These are phyloP conservation scores for Telenomus remus DNA, from an alignment of 1,140 invertebrate genomes.

Conservation along the genomic window DNA sequence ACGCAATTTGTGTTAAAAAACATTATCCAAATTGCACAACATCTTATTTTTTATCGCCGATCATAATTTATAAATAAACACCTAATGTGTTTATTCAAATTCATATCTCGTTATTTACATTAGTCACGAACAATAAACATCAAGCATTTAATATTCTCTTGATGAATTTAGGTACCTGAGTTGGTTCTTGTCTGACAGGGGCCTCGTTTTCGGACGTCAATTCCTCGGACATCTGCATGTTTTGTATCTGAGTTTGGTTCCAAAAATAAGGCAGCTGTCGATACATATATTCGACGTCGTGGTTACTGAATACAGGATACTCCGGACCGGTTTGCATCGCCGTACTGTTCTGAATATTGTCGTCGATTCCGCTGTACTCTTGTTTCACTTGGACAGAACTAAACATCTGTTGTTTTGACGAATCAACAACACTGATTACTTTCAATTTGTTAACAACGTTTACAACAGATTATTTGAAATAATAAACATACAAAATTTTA, in stretches of 20 bases:
- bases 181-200: slow-evolving; percentile 59
- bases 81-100: slow-evolving; percentile 29
- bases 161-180: slow-evolving; percentile 54
- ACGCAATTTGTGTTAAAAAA: too few relatives aligned
- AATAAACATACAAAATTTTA: too few relatives aligned
- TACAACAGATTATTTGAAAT: too few relatives aligned
- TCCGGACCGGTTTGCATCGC: slow-evolving; percentile 62
- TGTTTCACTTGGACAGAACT: slow-evolving; percentile 72
- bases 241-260: slow-evolving; percentile 66
- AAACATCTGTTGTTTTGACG: slow-evolving; percentile 67
- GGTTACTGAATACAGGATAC: slow-evolving; percentile 70
- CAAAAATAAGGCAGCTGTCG: slow-evolving; percentile 71
- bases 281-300: slow-evolving; percentile 71
- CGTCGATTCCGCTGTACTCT: slow-evolving; percentile 68
- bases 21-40: slow-evolving; percentile 23
- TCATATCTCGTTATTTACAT: neutral
- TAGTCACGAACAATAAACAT: neutral
- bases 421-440: neutral
- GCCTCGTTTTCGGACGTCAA: slow-evolving; percentile 65
- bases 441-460: too few relatives aligned
- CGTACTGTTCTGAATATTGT: slow-evolving; percentile 62
- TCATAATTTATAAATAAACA: slow-evolving; percentile 23
- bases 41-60: slow-evolving; percentile 21
- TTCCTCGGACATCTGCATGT: slow-evolving; percentile 66
- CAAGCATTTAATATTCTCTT: too few relatives aligned